Evolutionary conservation across 2,113 vertebrate species (phyloP).

Genomic region (Pteronura brasiliensis): DNA sequence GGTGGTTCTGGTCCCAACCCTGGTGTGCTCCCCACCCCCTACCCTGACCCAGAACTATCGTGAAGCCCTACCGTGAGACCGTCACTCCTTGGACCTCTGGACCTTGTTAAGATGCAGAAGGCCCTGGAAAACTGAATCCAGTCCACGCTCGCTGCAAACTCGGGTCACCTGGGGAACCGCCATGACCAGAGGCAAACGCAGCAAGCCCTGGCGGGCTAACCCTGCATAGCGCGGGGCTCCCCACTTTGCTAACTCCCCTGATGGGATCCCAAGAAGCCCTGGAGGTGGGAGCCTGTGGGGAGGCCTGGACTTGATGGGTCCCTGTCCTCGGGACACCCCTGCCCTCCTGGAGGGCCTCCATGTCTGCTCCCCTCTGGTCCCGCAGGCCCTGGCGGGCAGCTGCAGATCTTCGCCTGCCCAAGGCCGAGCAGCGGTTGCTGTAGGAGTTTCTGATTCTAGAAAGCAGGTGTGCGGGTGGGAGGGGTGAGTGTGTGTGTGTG

Average conservation of each 20-base stretch:
- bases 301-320: no score
- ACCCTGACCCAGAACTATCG: not conserved
- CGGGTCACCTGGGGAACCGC: not conserved
- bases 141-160: not conserved
- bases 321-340: not conserved
- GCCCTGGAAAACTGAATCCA: not conserved
- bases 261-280: not conserved
- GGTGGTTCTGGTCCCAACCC: not conserved
- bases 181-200: no score
- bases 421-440: rapidly evolving
- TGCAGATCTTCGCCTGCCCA: rapidly evolving
- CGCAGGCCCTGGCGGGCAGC: rapidly evolving
- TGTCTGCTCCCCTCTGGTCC: not conserved
- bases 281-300: not conserved
- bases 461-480: not conserved
- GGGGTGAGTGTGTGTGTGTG: not conserved
- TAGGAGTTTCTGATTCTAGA: not conserved
- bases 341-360: not conserved
- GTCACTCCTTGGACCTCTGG: not conserved
- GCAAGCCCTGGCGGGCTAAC: not conserved
- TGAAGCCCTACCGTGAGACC: rapidly evolving
- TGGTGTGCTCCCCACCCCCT: not conserved
- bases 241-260: not conserved
- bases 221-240: no score
- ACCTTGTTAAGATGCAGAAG: not conserved